Base-by-base conservation (phyloP, 2,888 invertebrate genomes). In the Bombylius discolor region DNA sequence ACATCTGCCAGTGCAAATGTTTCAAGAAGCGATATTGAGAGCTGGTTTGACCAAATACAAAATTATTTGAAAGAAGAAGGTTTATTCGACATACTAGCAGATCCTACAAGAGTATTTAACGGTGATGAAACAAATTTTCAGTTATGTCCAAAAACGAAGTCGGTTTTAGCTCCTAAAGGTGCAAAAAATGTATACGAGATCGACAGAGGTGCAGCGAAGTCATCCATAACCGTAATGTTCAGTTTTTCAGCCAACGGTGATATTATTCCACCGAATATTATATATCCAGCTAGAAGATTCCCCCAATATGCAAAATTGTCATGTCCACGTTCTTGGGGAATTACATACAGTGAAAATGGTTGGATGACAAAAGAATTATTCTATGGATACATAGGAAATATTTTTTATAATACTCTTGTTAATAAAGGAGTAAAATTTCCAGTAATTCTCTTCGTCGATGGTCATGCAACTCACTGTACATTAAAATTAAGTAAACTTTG, bases 371-470 rank as follows among this genome's bases (percentile, higher is more conserved):
- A 39, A 31, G 53, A 54, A 48, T 47, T 49, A 14, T 56, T 58
- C 23, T 53, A 56, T 32, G 56, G 51, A 52, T 54, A 58, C 39
- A 56, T 58, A 44, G 49, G 44, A 47, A 47, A 57, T 49, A 46
- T 57, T 34, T 52, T 57, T 48, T 47, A 57, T 47, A 42, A 47
- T 23, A 23, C 32, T 12, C 42, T 57, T 47, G 51, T 57, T 23
- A 53, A 34, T 31, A 14, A 44, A 39, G 44, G 44, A 9, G 44
- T 42, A 34, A 34, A 14, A 48, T 56, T 53, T 45, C 56, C 51
- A 7, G 45, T 56, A 46, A 42, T 51, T 44, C 45, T 50, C 47
- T 58, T 56, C 48, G 56, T 58, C 44, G 56, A 56, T 50, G 56
- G 52, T 13, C 52, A 46, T 52, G 47, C 11, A 51, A 42, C 34